These are phyloP conservation scores for Charina bottae DNA, from an alignment of 2,113 vertebrate genomes.

Conservation along the genomic window DNA sequence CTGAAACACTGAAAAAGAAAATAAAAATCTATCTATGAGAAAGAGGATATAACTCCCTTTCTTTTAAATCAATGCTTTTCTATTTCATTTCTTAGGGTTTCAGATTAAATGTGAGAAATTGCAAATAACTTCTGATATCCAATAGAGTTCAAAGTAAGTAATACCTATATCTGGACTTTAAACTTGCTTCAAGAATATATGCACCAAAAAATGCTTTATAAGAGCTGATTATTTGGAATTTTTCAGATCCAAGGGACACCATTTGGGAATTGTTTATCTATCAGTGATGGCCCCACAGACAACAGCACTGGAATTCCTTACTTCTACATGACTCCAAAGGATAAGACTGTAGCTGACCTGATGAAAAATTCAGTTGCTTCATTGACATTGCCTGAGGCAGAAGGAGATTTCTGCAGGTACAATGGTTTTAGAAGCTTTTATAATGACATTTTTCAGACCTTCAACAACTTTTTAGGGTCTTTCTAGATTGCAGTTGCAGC, in stretches of 20 bases:
- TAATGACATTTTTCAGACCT: neutral
- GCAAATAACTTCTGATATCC: neutral
- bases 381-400: conserved; percentile 82
- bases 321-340: conserved; percentile 84
- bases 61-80: conserved; percentile 22
- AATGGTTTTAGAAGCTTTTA: neutral
- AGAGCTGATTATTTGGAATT: neutral
- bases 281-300: conserved; percentile 84
- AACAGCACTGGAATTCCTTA: conserved; percentile 90
- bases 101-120: neutral
- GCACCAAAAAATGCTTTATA: neutral
- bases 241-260: conserved; percentile 85
- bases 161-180: neutral
- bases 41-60: neutral
- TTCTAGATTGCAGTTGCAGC: neutral
- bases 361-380: conserved; percentile 82
- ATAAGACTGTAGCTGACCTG: conserved; percentile 80
- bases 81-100: neutral
- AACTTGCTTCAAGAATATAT: fast-evolving
- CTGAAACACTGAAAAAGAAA: neutral
- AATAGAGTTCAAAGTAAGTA: neutral
- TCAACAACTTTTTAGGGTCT: neutral
- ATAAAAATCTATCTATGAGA: neutral
- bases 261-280: conserved; percentile 86
- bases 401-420: conserved; percentile 88